phyloP scores from a whole-genome alignment of 2,888 invertebrate genomes.

The Scaptomyza reducta region DNA sequence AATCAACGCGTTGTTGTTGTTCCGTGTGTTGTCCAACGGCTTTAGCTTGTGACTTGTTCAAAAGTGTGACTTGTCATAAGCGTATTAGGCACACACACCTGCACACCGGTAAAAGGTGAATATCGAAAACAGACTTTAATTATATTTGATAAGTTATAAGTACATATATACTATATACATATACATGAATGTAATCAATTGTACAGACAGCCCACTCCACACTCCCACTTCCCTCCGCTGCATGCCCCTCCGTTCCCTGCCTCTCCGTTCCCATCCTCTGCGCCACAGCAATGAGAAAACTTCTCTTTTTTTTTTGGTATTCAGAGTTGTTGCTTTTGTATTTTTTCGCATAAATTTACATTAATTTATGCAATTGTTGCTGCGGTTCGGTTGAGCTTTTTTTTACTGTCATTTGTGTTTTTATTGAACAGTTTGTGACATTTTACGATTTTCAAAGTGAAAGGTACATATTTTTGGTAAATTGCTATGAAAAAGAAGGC shows the following conservation, averaged over 20 bases:
- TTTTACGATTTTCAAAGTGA: conserved; percentile 73
- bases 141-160: conserved; percentile 8
- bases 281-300: conserved; percentile 30
- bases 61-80: not conserved
- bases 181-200: too few relatives aligned
- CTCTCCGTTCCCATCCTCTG: too few relatives aligned
- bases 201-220: too few relatives aligned
- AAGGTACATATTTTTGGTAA: conserved; percentile 72
- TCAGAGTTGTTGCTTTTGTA: conserved; percentile 47
- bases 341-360: conserved; percentile 69
- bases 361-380: conserved; percentile 64
- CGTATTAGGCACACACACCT: not conserved
- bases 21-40: not conserved
- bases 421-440: conserved; percentile 70
- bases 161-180: too few relatives aligned
- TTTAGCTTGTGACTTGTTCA: not conserved
- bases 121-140: conserved; percentile 19
- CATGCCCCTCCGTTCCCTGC: too few relatives aligned
- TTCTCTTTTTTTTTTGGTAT: conserved; percentile 15
- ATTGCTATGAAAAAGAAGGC: conserved; percentile 57
- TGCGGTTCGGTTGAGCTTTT: conserved; percentile 49
- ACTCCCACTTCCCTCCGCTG: too few relatives aligned
- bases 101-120: too few relatives aligned
- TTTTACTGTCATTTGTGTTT: conserved; percentile 66
- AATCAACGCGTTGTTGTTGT: too few relatives aligned